A percentile compares a stretch with the other conserved stretches of the same genome.
Conservation (phyloP, 23 tunicate species). For the Ascidia mentula region DNA sequence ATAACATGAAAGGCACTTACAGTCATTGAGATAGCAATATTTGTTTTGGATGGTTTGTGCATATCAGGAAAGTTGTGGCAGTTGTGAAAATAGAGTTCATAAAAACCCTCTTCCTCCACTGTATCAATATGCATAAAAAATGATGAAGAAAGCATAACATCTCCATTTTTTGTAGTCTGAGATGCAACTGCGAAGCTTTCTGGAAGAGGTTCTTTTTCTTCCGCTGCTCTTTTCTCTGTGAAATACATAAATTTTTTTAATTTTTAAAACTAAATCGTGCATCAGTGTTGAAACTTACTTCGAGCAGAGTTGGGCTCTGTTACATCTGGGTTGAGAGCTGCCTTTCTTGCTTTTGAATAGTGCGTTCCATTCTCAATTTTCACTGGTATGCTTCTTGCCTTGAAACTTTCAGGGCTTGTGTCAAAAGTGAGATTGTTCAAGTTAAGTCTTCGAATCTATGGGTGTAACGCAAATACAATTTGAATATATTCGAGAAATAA, state of each 20-base stretch:
- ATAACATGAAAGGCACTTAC: neutral
- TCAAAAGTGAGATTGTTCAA: neutral
- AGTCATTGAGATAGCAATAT: neutral
- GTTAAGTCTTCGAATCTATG: neutral
- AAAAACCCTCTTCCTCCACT: conserved; percentile 69
- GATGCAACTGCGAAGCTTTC: neutral
- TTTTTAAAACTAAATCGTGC: neutral
- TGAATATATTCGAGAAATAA: too few relatives aligned
- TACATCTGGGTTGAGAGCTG: too few relatives aligned
- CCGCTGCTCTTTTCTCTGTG: neutral
- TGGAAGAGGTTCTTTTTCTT: neutral
- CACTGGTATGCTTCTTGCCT: too few relatives aligned
- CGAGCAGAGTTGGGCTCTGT: too few relatives aligned
- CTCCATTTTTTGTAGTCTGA: neutral
- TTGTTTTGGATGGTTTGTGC: neutral
- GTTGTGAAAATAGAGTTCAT: conserved; percentile 86
- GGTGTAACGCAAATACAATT: too few relatives aligned
- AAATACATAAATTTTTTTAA: too few relatives aligned
- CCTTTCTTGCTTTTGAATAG: neutral
- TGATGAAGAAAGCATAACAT: neutral
- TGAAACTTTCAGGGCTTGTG: neutral
- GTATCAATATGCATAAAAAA: conserved; percentile 41
- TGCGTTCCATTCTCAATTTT: too few relatives aligned
- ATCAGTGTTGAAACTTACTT: neutral
- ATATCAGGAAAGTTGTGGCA: conserved; percentile 34